Base-by-base conservation (phyloP, 1,140 invertebrate species). In the Phthorimaea operculella region DNA sequence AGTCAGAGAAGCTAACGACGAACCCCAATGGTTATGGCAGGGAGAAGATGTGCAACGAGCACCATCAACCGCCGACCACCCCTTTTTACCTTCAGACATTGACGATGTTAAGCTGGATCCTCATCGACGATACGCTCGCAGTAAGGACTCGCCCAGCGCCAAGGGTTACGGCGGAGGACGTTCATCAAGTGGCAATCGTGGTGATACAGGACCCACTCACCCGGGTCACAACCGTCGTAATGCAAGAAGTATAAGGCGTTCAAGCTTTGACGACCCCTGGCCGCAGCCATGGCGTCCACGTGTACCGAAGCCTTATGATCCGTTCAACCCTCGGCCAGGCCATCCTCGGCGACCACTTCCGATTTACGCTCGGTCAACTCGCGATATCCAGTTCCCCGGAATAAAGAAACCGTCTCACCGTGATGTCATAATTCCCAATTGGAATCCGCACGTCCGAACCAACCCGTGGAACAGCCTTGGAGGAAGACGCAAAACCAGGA, bases 141-240 rank as follows among this genome's bases (percentile, higher is more conserved):
- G 64, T 72, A 47, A 66, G 1, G 64, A 70, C 39, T 74, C 64
- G 16, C 73, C 70, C 3, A 76, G 68, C 34, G 63, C 70, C 8
- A 74, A 66, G 15, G 64, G 66, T 11, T 63, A 61, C 9, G 64
- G 71, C 14, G 69, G 72, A 52, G 59, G 67, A 10, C 63, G 57
- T 11, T 60, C 65, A 1, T 64, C 66, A 7, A 59, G 61, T 28
- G 51, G 66, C 33, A 71, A 63, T 55, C 55, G 64, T 4, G 57
- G 64, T 4, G 57, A 74, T 51, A 73, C 68, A n/a, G 73, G 67
- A 8, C 57, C 63, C 5, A 72, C 70, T 17, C 64, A 74, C 50
- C 75, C 71, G 1, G 72, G 68, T 1, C 66, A 69, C 49, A 76
- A 78, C 49, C 73, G 75, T 14, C 67, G 72, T 14, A 77, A 76